phyloP scores from a whole-genome alignment of 2,888 invertebrate genomes.

The Encarsia formosa region DNA sequence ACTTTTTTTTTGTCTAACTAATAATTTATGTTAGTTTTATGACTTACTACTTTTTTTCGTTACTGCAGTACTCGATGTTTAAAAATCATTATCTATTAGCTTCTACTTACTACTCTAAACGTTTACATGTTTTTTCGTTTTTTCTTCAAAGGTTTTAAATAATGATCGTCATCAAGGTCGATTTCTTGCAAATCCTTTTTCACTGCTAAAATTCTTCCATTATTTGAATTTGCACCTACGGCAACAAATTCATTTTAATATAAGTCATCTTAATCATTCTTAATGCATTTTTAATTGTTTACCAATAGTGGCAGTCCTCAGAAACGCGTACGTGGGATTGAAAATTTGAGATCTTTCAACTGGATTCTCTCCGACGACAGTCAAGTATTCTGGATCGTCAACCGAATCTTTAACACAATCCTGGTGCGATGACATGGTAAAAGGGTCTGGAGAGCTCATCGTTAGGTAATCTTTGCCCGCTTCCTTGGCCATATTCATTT shows the following conservation, averaged over 20 bases:
- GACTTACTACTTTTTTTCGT: too few species aligned
- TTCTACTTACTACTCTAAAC: too few species aligned
- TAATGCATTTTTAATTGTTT: too few species aligned
- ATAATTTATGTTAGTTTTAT: too few species aligned
- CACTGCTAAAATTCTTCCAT: conserved; percentile 43
- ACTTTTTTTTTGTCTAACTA: too few species aligned
- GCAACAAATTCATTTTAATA: conserved; percentile 1
- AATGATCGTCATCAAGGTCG: conserved; percentile 41
- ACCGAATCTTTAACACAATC: conserved; percentile 54
- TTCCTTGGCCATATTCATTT: conserved; percentile 61
- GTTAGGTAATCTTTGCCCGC: conserved; percentile 64
- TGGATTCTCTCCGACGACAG: conserved; percentile 57
- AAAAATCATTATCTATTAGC: too few species aligned
- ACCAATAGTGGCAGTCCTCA: too few species aligned
- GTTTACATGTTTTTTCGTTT: conserved; percentile 46
- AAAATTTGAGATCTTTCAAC: conserved; percentile 51
- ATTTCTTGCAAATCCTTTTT: conserved; percentile 20
- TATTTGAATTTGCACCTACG: conserved; percentile 32
- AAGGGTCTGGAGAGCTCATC: conserved; percentile 75
- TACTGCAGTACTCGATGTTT: too few species aligned
- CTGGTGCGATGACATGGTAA: conserved; percentile 57
- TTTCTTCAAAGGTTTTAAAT: conserved; percentile 44
- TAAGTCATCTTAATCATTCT: too few species aligned
- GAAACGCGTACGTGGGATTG: conserved; percentile 61
- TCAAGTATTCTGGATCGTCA: conserved; percentile 53